Base-by-base conservation (phyloP, 2,888 invertebrate genomes). In the Endotricha flammealis region DNA sequence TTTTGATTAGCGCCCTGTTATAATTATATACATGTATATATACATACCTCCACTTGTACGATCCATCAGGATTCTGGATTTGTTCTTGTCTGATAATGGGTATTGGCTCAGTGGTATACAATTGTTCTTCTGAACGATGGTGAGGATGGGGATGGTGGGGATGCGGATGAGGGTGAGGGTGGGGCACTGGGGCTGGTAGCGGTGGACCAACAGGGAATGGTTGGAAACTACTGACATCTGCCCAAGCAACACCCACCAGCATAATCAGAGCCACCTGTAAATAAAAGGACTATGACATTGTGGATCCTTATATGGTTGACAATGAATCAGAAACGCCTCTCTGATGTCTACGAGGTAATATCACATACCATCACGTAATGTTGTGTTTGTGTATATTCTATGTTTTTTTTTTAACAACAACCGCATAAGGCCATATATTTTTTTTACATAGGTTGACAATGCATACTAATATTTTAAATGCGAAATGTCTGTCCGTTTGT, bases 81-180 rank as follows among this genome's bases (percentile, higher is more conserved):
- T 91, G 90, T 47, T 92, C 91, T 65, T 92, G 92, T 36, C 89
- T 71, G 29, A 92, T 73, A 39, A 92, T 92, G 8, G 92, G 91
- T 17, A 92, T 89, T 1, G 89, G 90, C 44, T 91, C 90, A 2
- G 88, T 88, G 0, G 82, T 69, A 27, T 88, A 83, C 24, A 62
- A 60, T 27, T 68, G 72, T 23, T 72, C 35, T 8, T 35, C 10
- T 14, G 29, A 23, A 5, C 28, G 22, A 12, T 22, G 9, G 7
- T 9, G 34, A 12, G 17, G 71, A 14, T 69, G 68, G 13, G 61
- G 62, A 14, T 11, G 62, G 13, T 11, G 34, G 3, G 25, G 29
- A 31, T 11, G 32, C 7, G 8, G 33, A 7, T 52, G 48, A 7
- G 48, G 55, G n/a, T 56, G 58, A 10, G 65, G 14, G 27, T 16